phyloP scores from a whole-genome alignment of 2,888 invertebrate species.

The Chalcis sispes region DNA sequence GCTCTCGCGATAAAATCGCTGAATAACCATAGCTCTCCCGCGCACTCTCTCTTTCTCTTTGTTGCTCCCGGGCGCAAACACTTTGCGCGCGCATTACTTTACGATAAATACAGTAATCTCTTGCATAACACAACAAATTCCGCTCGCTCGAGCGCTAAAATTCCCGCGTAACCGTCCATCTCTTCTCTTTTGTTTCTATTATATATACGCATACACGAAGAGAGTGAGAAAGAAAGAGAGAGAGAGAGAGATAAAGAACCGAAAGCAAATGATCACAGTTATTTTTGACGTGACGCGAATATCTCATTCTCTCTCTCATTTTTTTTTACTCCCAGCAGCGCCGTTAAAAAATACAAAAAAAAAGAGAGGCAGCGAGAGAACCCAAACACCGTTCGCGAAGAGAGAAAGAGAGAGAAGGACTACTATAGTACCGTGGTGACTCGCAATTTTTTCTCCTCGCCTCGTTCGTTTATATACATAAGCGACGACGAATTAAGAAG shows the following conservation, averaged over 20 bases:
- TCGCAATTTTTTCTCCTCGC: background rate
- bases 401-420: slow-evolving; percentile 31
- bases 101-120: slow-evolving; percentile 7
- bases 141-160: background rate
- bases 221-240: background rate
- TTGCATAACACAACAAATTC: background rate
- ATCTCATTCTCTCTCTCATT: too few species aligned
- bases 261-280: too few species aligned
- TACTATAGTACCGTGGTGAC: too few species aligned
- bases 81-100: background rate
- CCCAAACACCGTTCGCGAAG: too few species aligned
- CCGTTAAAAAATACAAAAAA: background rate
- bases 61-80: background rate
- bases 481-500: background rate
- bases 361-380: background rate
- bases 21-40: too few species aligned
- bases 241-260: too few species aligned
- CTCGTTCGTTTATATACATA: background rate
- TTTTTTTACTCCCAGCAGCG: background rate
- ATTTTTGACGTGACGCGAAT: slow-evolving; percentile 15
- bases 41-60: too few species aligned
- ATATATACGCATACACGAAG: too few species aligned
- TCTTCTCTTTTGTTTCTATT: too few species aligned
- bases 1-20: too few species aligned
- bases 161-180: too few species aligned